Conservation (phyloP, 2,888 invertebrate genomes). For the Fabriciana adippe region DNA sequence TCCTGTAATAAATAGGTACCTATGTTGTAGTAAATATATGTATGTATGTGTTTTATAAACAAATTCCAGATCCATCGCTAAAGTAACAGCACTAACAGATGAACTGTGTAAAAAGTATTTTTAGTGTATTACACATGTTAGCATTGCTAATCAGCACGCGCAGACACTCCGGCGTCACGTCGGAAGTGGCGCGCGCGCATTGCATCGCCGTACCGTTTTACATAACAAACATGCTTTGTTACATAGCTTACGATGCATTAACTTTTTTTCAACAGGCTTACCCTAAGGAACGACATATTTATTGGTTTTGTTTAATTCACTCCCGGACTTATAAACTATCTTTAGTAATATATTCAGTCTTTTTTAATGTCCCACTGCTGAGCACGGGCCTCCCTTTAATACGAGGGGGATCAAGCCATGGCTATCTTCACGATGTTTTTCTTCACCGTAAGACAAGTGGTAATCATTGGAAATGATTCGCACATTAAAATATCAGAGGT, state of each 20-base stretch:
- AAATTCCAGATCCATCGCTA: conserved; percentile 1
- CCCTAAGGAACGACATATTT: too few relatives aligned
- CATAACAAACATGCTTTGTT: conserved; percentile 2
- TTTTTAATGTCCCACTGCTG: too few relatives aligned
- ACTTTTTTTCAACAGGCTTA: background rate
- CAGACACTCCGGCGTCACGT: conserved; percentile 55
- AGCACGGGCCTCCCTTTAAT: too few relatives aligned
- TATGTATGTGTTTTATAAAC: conserved; percentile 6
- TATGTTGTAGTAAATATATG: too few relatives aligned
- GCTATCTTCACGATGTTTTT: too few relatives aligned
- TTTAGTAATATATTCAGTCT: too few relatives aligned
- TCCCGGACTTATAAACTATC: too few relatives aligned
- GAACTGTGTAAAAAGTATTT: conserved; percentile 23
- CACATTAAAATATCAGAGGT: too few relatives aligned
- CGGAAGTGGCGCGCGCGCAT: conserved; percentile 42
- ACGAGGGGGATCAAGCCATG: too few relatives aligned
- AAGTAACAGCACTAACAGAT: conserved; percentile 1
- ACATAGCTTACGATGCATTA: background rate
- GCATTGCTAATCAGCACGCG: conserved; percentile 37
- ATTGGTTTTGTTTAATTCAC: too few relatives aligned
- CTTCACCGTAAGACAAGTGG: too few relatives aligned
- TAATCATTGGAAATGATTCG: too few relatives aligned
- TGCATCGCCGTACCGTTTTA: conserved; percentile 17
- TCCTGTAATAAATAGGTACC: background rate
- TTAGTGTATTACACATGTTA: conserved; percentile 29